Evolutionary conservation across 2,113 vertebrate genomes (phyloP).

Genomic region (Ceuthmochares aereus): DNA sequence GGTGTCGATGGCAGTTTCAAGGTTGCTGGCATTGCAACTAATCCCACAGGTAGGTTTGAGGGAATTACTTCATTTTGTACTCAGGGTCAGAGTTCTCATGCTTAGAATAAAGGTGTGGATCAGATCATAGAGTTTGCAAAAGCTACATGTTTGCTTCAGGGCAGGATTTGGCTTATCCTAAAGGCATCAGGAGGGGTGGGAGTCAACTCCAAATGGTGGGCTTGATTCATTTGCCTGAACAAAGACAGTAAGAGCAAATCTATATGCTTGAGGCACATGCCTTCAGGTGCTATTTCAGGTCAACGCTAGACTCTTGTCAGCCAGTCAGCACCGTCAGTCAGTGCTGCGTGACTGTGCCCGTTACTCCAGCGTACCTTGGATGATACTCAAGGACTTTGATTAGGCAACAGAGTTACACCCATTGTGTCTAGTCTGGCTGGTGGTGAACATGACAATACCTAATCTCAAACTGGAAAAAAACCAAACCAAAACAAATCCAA

Average conservation of each 20-base stretch:
- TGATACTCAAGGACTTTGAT: not conserved
- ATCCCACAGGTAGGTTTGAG: conserved; percentile 84
- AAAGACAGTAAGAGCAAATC: not conserved
- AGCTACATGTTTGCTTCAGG: not conserved
- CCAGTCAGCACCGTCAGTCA: not conserved
- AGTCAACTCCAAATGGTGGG: not conserved
- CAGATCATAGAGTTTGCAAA: not conserved
- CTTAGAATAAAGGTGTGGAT: not conserved
- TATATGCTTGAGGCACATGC: fast-evolving
- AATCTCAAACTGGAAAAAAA: not conserved
- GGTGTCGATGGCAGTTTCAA: conserved; percentile 84
- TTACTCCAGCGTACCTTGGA: not conserved
- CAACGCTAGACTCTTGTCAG: not conserved
- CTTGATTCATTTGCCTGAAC: not conserved
- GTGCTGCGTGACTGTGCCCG: not conserved
- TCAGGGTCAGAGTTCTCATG: not conserved
- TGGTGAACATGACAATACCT: not conserved
- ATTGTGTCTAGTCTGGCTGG: fast-evolving
- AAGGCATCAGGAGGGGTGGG: not conserved
- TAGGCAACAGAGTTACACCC: not conserved
- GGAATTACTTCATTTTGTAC: not conserved
- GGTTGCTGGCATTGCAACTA: conserved; percentile 82
- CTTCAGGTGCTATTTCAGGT: not conserved
- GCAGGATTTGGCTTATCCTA: not conserved
- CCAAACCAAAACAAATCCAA: not conserved